These are phyloP conservation scores for Monodelphis domestica DNA, from an alignment of 2,797 vertebrate genomes.

Conservation along the genomic window DNA sequence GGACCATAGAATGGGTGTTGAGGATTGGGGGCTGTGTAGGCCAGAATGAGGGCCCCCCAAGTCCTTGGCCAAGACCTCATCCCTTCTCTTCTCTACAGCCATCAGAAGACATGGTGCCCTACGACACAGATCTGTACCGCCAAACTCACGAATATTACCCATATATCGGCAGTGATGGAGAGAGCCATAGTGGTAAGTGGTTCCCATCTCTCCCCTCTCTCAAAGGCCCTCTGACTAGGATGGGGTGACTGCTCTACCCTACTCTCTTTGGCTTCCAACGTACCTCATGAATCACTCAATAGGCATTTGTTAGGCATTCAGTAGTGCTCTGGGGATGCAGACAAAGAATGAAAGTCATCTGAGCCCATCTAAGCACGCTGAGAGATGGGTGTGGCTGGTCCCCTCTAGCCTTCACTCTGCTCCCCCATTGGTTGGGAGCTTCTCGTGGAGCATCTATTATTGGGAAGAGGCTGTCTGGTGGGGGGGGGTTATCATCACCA, in stretches of 20 bases:
- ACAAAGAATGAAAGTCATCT: not conserved
- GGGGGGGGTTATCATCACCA: not conserved
- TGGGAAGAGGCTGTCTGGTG: not conserved
- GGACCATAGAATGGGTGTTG: not conserved
- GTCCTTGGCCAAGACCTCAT: constrained; percentile 57
- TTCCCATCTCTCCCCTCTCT: rapidly evolving
- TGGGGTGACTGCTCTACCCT: not conserved
- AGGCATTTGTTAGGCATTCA: not conserved
- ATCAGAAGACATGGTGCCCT: constrained; percentile 93
- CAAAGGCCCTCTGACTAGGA: not conserved
- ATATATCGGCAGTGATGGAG: constrained; percentile 93
- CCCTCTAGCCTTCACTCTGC: not conserved
- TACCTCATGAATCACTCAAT: not conserved
- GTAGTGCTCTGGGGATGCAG: not conserved
- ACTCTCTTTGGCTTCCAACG: not conserved
- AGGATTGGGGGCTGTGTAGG: not conserved
- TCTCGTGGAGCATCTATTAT: not conserved
- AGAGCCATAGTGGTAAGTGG: constrained; percentile 92
- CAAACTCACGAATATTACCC: constrained; percentile 93
- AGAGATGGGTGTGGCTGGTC: not conserved
- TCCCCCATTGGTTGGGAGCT: not conserved
- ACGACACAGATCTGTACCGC: constrained; percentile 95
- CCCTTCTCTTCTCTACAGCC: constrained; percentile 85
- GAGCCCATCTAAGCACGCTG: too few species aligned
- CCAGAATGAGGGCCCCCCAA: too few species aligned